phyloP scores from a whole-genome alignment of 2,888 invertebrate genomes.

The Hydraecia micacea region DNA sequence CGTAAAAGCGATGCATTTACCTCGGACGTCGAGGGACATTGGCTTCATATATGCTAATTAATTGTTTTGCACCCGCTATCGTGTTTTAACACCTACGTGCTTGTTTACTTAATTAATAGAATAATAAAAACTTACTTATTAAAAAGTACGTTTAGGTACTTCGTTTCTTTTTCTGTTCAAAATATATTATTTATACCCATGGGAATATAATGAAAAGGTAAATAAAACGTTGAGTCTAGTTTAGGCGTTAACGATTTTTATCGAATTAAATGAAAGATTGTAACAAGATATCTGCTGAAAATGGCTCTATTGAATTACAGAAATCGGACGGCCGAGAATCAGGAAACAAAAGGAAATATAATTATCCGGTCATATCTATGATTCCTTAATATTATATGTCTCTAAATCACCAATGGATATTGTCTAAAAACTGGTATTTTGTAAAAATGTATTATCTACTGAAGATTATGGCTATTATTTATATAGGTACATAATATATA shows the following conservation, averaged over 20 bases:
- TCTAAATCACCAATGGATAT: too few species aligned
- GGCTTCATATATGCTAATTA: constrained; percentile 53
- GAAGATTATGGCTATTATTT: neutral
- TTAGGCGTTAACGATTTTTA: neutral
- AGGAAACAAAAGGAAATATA: neutral
- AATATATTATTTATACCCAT: neutral
- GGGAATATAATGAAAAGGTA: too few species aligned
- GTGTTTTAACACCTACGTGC: constrained; percentile 51
- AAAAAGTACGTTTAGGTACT: neutral
- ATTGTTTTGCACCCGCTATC: constrained; percentile 55
- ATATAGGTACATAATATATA: too few species aligned
- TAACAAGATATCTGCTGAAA: neutral
- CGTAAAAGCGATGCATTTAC: constrained; percentile 45
- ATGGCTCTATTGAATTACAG: neutral
- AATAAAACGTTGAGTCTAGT: neutral
- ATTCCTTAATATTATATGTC: neutral
- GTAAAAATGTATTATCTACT: neutral
- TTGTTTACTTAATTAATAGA: constrained; percentile 58
- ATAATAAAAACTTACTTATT: constrained; percentile 14
- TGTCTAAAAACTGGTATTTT: neutral
- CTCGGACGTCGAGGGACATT: constrained; percentile 44
- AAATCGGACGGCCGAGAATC: neutral
- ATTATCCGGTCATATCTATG: neutral
- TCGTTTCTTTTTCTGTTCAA: neutral
- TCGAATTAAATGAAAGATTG: neutral